Evolutionary conservation across 2,888 invertebrate species (phyloP), one percentile per base, ranked within the genome.

Genomic region (Phyllotreta cruciferae): DNA sequence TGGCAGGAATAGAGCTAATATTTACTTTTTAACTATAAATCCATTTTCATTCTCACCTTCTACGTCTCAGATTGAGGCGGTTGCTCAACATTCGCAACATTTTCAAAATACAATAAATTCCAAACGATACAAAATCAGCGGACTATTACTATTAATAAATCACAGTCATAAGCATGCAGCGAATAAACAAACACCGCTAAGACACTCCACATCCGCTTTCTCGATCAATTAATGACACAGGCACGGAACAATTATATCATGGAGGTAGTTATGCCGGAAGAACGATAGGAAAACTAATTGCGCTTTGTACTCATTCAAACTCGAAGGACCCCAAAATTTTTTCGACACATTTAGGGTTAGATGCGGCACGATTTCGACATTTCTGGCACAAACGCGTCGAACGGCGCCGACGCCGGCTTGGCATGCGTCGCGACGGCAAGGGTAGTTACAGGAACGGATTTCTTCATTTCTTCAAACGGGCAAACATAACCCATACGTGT

Each of bases 1-100:
- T 24, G 24, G 24, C 24, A 24, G 2, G 4, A 24, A 24, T 4
- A 24, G 24, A 24, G 24, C 36, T 54, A 61, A 66, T 38, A 14
- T 54, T 44, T 24, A 9, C 35, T 13, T 56, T 44, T 34, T 8
- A 24, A 24, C 24, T 24, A 24, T 3, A 24, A 24, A 24, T 24
- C 24, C 1, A 4, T 24, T 24, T 24, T 24, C 1, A 24, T 13
- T 56, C 74, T 75, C 75, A 80, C 80, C 79, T 79, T 68, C 75
- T 75, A 24, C 78, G 74, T 62, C 78, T 75, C 64, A 80, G 75
- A 67, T 75, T 77, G 54, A 79, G 68, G 47, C 77, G 71, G 64
- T 65, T 76, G 65, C 75, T 77, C 52, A 78, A 67, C 64, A 79
- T 65, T 62, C 77, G 75, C 65, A 79, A 70, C 79, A 79, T 79